Conservation (phyloP, 2,113 vertebrate genomes). For the Catharus fuscescens region DNA sequence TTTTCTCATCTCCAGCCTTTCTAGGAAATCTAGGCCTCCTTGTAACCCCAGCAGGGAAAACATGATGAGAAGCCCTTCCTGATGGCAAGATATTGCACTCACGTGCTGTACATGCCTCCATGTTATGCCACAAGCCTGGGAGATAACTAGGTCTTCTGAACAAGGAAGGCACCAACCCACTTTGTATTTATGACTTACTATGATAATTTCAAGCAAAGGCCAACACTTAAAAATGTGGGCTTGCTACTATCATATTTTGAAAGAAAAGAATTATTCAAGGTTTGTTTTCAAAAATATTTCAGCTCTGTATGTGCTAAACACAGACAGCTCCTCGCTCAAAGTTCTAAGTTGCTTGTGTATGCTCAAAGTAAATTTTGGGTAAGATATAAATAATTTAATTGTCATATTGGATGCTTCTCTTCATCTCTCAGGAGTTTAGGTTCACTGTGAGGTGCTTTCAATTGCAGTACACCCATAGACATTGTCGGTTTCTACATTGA, state of each 20-base stretch:
- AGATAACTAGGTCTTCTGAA: background rate
- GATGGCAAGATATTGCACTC: background rate
- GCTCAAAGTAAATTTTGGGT: background rate
- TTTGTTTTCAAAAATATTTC: background rate
- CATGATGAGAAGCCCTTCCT: background rate
- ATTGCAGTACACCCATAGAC: accelerated
- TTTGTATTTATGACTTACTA: background rate
- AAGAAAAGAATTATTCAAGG: background rate
- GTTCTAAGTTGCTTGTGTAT: background rate
- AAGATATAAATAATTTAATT: background rate
- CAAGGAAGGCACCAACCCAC: background rate
- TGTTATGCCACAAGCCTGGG: background rate
- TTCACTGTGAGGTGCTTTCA: accelerated
- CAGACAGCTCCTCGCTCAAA: background rate
- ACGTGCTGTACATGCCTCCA: background rate
- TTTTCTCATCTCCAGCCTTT: background rate
- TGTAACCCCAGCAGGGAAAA: background rate
- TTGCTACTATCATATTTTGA: background rate
- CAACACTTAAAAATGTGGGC: background rate
- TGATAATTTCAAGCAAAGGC: background rate
- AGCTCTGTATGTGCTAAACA: background rate
- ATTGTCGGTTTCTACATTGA: background rate
- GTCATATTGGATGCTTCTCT: background rate
- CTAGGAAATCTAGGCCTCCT: background rate
- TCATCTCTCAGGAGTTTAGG: background rate